These are phyloP conservation scores for Pan troglodytes DNA, from an alignment of 2,113 vertebrate species.

Conservation along the genomic window NHGRI_mPanTro3-v2.1_pri NC_072411.2:94431501-94432000, in stretches of 20 bases:
- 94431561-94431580: rapidly evolving
- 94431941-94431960: neutral
- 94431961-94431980: neutral
- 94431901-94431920: neutral
- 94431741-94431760: neutral
- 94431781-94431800: neutral
- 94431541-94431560: neutral
- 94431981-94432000: neutral
- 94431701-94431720: neutral
- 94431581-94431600: neutral
- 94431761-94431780: neutral
- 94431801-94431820: neutral
- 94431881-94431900: conserved; percentile 14
- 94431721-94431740: neutral
- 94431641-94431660: neutral
- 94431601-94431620: neutral
- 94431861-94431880: neutral
- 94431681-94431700: neutral
- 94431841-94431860: neutral
- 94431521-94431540: neutral
- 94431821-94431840: neutral
- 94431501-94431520: neutral
- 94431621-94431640: too few relatives aligned
- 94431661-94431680: neutral
- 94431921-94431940: neutral